Evolutionary conservation across 2,888 invertebrate species (phyloP), one percentile per base, ranked within the genome.

Genomic region (Coecobrya sp.): DNA sequence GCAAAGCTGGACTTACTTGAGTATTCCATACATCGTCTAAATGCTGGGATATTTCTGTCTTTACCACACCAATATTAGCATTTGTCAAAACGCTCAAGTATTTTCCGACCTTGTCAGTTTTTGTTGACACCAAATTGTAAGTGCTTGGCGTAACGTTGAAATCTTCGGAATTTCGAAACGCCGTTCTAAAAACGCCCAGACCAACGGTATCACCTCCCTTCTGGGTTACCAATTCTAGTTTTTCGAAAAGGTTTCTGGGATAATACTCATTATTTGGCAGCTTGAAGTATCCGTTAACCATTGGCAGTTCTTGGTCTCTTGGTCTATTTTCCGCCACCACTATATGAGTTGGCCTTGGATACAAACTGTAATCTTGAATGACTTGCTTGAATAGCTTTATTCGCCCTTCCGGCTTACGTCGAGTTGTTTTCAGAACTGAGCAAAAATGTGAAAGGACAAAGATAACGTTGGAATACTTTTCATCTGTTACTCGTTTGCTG

Each of bases 301-400:
- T 93, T 10, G 89, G 90, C 0, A 93, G 45, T 0, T 70, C 65
- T 1, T 89, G 70, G 4, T 89, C 87, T 13, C 10, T 19, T 0
- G 92, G 62, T 73, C 90, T 90, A 49, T 93, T 93, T 84, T 93
- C 93, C 13, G 93, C 93, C 0, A 93, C 92, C 5, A 27, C 70
- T 4, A 93, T 65, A 3, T 65, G 19, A 52, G 73, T 92, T 27
- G 93, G 93, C 11, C 76, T 82, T 0, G 93, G 93, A 13, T 90
- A 92, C 13, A 86, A 11, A 36, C 55, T 90, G 62, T 76, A 93
- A 5, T 82, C 82, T 65, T 90, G 55, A 16, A 93, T 93, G 0
- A 88, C 91, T 0, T 45, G 4, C 27, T 92, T 92, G 22, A 93
- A 89, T 0, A 4, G 11, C 0, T 30, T 25, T 0, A 93, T 68